phyloP scores from a whole-genome alignment of 2,113 vertebrate species.

The Forbesichthys agassizii region DNA sequence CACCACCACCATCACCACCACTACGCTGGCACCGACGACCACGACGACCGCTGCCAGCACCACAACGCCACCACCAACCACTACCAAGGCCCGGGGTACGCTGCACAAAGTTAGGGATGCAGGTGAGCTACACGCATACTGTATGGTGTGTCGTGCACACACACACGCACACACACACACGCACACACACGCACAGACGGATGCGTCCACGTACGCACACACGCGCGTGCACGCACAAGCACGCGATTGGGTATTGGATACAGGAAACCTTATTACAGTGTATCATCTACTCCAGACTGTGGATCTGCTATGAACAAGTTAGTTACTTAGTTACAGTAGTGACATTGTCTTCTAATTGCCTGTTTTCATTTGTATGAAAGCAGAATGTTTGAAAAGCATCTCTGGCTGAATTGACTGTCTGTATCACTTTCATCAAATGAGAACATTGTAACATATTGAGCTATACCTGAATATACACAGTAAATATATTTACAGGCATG shows the following conservation, averaged over 20 bases:
- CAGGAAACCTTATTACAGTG: neutral
- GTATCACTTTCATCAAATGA: slow-evolving; percentile 51
- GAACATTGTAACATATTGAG: slow-evolving; percentile 46
- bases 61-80: slow-evolving; percentile 54
- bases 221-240: neutral
- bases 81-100: slow-evolving; percentile 67
- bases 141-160: neutral
- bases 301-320: slow-evolving; percentile 22
- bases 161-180: neutral
- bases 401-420: slow-evolving; percentile 26
- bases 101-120: slow-evolving; percentile 80
- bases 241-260: slow-evolving; percentile 35
- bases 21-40: slow-evolving; percentile 33
- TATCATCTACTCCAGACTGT: neutral
- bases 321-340: too few species aligned
- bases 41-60: slow-evolving; percentile 46
- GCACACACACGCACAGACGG: neutral
- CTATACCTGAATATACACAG: neutral
- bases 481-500: slow-evolving; percentile 32
- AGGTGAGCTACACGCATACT: slow-evolving; percentile 71
- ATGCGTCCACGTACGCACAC: slow-evolving; percentile 9
- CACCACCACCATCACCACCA: slow-evolving; percentile 52
- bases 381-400: slow-evolving; percentile 36
- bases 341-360: slow-evolving; percentile 18
- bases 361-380: slow-evolving; percentile 49